Evolutionary conservation across 2,113 vertebrate genomes (phyloP).

Genomic region (human): GRCh38 chr3:18011501-18012000

Average conservation of each 20-base stretch:
- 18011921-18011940: neutral
- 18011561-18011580: conserved; percentile 45
- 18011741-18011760: conserved; percentile 57
- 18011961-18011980: neutral
- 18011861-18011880: neutral
- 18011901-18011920: neutral
- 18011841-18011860: neutral
- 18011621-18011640: conserved; percentile 64
- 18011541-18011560: conserved; percentile 20
- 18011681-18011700: conserved; percentile 66
- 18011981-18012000: neutral
- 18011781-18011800: conserved; percentile 66
- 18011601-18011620: conserved; percentile 57
- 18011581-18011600: conserved; percentile 68
- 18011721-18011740: conserved; percentile 32
- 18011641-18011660: conserved; percentile 71
- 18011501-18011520: neutral
- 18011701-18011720: conserved; percentile 65
- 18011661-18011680: conserved; percentile 74
- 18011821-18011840: conserved; percentile 32
- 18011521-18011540: neutral
- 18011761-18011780: conserved; percentile 41
- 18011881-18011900: neutral
- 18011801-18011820: conserved; percentile 34
- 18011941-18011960: neutral